A percentile compares a stretch with the other conserved stretches of the same genome.
These are phyloP conservation scores for Ethmia dodecea DNA, from an alignment of 2,888 invertebrate genomes.

Conservation along the genomic window DNA sequence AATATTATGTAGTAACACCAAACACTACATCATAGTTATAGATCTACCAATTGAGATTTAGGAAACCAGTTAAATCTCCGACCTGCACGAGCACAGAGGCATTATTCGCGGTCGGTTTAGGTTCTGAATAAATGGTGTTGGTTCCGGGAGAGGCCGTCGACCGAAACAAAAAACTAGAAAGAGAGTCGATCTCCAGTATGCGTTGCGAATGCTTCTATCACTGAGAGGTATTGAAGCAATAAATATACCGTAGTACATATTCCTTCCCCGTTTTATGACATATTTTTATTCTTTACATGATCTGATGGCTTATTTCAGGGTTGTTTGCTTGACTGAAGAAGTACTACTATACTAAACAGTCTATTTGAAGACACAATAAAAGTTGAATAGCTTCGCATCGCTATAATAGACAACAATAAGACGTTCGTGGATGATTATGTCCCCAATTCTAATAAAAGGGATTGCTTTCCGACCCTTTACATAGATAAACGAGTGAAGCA, in stretches of 20 bases:
- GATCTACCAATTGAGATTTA: constrained; percentile 8
- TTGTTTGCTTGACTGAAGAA: too few species aligned
- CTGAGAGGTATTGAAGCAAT: too few species aligned
- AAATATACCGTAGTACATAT: too few species aligned
- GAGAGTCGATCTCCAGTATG: constrained; percentile 16
- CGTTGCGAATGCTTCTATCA: too few species aligned
- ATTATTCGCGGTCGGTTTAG: constrained; percentile 41
- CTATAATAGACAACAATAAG: constrained; percentile 56
- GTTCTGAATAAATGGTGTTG: constrained; percentile 40
- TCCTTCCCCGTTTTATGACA: too few species aligned
- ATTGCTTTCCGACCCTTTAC: constrained; percentile 64
- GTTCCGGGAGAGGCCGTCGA: constrained; percentile 38
- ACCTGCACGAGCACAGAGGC: constrained; percentile 26
- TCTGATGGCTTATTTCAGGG: too few species aligned
- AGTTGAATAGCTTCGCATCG: constrained; percentile 42
- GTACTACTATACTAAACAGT: too few species aligned
- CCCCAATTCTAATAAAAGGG: constrained; percentile 65
- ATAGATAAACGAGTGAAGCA: constrained; percentile 63
- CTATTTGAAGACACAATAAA: constrained; percentile 46
- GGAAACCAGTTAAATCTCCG: constrained; percentile 22
- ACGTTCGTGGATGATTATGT: constrained; percentile 60
- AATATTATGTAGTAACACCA: too few species aligned
- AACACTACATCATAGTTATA: too few species aligned
- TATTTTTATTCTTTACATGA: too few species aligned
- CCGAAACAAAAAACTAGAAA: constrained; percentile 39